phyloP scores from a whole-genome alignment of 2,888 invertebrate species.

The Morpho achilles region DNA sequence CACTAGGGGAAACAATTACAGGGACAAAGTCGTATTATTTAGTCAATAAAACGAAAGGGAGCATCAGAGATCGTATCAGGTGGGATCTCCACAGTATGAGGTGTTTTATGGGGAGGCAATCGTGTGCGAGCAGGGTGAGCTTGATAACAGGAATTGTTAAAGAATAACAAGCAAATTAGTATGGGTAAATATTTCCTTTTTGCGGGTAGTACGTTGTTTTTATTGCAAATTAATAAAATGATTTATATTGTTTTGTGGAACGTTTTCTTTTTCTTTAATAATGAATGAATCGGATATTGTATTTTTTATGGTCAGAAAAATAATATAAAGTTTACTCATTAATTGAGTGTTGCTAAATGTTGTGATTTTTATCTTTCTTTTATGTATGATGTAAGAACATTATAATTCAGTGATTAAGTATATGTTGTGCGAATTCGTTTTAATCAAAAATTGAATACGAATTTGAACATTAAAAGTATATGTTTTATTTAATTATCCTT shows the following conservation, averaged over 20 bases:
- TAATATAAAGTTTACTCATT: no score
- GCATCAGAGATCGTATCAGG: conserved; percentile 45
- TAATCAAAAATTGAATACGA: no score
- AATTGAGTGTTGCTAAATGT: no score
- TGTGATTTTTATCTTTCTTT: no score
- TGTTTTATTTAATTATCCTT: no score
- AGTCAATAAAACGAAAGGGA: conserved; percentile 45
- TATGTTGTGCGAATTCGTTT: no score
- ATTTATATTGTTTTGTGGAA: neutral
- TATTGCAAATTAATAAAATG: conserved; percentile 4
- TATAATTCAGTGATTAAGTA: no score
- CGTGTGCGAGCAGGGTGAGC: conserved; percentile 32
- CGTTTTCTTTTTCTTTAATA: neutral
- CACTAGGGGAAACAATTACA: conserved; percentile 45
- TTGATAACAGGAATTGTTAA: conserved; percentile 29
- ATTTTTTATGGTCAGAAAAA: no score
- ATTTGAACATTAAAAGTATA: no score
- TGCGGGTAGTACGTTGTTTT: neutral
- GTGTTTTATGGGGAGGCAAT: conserved; percentile 53
- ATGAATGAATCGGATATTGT: no score
- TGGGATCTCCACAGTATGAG: conserved; percentile 48
- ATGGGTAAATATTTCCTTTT: conserved; percentile 5
- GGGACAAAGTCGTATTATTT: conserved; percentile 40
- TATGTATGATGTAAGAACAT: no score
- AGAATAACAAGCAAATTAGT: conserved; percentile 23